Conservation (phyloP, 1,140 invertebrate species). For the Lordiphosa mommai region DNA sequence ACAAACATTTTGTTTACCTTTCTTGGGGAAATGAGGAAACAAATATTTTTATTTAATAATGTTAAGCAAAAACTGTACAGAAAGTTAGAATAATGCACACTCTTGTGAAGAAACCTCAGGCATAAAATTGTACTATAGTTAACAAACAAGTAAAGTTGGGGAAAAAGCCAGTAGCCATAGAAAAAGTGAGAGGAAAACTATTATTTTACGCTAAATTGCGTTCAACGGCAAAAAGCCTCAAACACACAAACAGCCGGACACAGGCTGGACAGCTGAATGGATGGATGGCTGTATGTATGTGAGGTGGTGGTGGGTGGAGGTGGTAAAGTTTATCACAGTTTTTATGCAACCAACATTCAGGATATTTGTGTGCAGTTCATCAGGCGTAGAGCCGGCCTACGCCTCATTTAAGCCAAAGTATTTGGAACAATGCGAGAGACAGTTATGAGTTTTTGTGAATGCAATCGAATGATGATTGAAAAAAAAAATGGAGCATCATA, state of each 20-base stretch:
- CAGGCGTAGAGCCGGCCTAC: slow-evolving; percentile 23
- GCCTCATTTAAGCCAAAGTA: slow-evolving; percentile 49
- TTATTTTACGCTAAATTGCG: slow-evolving; percentile 35
- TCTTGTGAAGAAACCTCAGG: background rate
- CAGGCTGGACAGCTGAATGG: slow-evolving; percentile 5
- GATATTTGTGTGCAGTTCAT: slow-evolving; percentile 38
- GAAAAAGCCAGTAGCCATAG: background rate
- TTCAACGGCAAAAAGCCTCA: slow-evolving; percentile 3
- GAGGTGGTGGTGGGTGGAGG: slow-evolving; percentile 1
- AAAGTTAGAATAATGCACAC: background rate
- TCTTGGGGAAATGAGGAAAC: no score
- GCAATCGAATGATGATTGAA: slow-evolving; percentile 3
- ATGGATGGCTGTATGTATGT: background rate
- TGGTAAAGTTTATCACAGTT: slow-evolving; percentile 19
- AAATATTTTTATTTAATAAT: background rate
- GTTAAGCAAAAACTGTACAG: background rate
- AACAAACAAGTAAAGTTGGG: no score
- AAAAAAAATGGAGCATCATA: background rate
- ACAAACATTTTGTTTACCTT: no score
- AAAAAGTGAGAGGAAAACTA: slow-evolving; percentile 5
- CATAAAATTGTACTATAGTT: background rate
- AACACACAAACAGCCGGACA: background rate
- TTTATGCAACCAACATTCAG: slow-evolving; percentile 14
- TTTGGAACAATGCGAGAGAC: slow-evolving; percentile 44
- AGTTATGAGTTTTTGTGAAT: slow-evolving; percentile 35